Conservation (phyloP, 2,113 vertebrate genomes). For the Zootoca vivipara region DNA sequence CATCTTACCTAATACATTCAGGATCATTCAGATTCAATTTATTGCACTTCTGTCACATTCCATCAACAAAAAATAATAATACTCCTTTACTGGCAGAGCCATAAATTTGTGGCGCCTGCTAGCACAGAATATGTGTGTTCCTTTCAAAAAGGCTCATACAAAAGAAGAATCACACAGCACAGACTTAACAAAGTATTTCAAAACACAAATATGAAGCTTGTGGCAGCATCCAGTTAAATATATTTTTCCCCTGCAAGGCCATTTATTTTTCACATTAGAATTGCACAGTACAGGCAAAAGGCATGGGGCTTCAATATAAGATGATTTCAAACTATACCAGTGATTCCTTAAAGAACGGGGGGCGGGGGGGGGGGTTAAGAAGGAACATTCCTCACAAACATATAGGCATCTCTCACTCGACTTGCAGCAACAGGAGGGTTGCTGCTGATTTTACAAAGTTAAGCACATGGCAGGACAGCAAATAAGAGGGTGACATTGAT, state of each 20-base stretch:
- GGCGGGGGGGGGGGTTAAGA: not conserved
- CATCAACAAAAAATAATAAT: slow-evolving; percentile 46
- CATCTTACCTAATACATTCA: slow-evolving; percentile 59
- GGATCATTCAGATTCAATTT: slow-evolving; percentile 60
- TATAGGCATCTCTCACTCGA: not conserved
- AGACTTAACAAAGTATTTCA: slow-evolving; percentile 30
- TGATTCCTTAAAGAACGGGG: not conserved
- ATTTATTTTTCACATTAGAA: fast-evolving
- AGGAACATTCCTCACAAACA: fast-evolving
- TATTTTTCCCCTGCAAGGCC: not conserved
- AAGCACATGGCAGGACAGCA: fast-evolving
- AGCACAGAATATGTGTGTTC: not conserved
- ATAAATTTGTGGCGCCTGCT: not conserved
- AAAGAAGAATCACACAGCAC: not conserved
- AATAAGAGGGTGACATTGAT: not conserved
- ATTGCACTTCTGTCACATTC: slow-evolving; percentile 58
- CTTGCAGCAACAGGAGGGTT: not conserved
- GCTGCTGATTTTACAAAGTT: fast-evolving
- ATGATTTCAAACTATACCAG: not conserved
- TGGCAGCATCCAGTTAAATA: slow-evolving; percentile 40
- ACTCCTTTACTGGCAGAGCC: slow-evolving; percentile 28
- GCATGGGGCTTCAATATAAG: fast-evolving
- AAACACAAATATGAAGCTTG: slow-evolving; percentile 36
- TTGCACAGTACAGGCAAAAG: fast-evolving
- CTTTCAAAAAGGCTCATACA: slow-evolving; percentile 8